A percentile compares a stretch with the other conserved stretches of the same genome.
Conservation (phyloP, 1,140 invertebrate species). For the Thalassaphorura encarpata region DNA sequence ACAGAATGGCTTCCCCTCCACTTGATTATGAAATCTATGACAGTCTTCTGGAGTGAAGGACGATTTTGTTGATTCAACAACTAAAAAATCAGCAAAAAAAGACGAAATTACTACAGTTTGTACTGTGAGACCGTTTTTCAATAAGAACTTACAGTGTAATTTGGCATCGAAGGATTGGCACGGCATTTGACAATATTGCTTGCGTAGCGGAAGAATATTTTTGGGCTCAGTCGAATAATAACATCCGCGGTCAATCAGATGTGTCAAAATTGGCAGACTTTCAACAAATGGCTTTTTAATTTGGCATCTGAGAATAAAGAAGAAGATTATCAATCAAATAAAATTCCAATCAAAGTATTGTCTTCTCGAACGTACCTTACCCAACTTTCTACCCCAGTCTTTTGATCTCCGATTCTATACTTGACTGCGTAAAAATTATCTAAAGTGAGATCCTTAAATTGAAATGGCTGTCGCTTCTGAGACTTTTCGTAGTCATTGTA, state of each 20-base stretch:
- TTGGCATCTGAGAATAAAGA: not conserved
- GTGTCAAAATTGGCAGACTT: not conserved
- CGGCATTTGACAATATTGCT: not conserved
- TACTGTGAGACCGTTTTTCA: not conserved
- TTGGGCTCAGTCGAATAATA: not conserved
- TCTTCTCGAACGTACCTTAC: not conserved
- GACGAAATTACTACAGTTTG: not conserved
- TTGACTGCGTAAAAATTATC: slow-evolving; percentile 2
- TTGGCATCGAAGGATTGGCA: slow-evolving; percentile 2
- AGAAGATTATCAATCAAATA: not conserved
- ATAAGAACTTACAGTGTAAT: slow-evolving; percentile 1
- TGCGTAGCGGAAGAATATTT: not conserved
- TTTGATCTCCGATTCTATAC: not conserved
- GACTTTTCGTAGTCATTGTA: too few relatives aligned
- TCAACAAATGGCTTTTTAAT: slow-evolving; percentile 6
- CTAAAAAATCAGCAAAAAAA: not conserved
- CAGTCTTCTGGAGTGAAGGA: slow-evolving; percentile 9
- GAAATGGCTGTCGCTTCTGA: not conserved
- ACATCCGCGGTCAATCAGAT: slow-evolving; percentile 1
- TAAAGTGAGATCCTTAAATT: slow-evolving; percentile 3
- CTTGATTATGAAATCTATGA: not conserved
- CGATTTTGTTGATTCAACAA: not conserved
- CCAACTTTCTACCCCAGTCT: not conserved
- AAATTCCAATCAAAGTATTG: not conserved
- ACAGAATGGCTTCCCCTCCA: slow-evolving; percentile 6